Conservation (phyloP, 2,113 vertebrate species). For the Thryonomys swinderianus region DNA sequence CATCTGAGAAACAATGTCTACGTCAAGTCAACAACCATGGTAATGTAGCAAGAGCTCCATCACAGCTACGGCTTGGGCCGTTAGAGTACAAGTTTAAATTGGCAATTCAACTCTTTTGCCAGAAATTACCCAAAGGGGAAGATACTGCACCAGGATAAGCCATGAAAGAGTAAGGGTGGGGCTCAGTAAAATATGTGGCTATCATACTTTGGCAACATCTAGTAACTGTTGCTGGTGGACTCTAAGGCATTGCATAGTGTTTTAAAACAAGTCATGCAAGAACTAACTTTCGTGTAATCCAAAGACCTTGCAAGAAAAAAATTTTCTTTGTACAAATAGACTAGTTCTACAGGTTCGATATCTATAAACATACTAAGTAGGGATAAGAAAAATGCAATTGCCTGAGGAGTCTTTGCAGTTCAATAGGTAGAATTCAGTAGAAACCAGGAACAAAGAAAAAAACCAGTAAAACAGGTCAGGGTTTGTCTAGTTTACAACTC, state of each 20-base stretch:
- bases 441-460: not conserved
- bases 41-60: slow-evolving; percentile 83
- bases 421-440: not conserved
- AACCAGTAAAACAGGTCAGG: not conserved
- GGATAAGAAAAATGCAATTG: not conserved
- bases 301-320: not conserved
- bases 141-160: slow-evolving; percentile 34
- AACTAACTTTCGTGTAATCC: slow-evolving; percentile 9
- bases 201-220: slow-evolving; percentile 21
- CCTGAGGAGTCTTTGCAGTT: not conserved
- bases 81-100: slow-evolving; percentile 34
- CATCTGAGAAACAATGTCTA: slow-evolving; percentile 96
- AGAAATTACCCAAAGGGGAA: slow-evolving; percentile 51
- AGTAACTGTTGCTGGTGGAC: not conserved
- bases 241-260: not conserved
- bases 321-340: not conserved
- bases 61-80: not conserved
- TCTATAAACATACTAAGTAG: slow-evolving; percentile 10
- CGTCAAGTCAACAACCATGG: slow-evolving; percentile 93
- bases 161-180: not conserved
- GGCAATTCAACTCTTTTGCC: slow-evolving; percentile 38
- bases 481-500: not conserved
- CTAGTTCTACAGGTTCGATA: not conserved
- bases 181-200: not conserved
- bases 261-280: slow-evolving; percentile 22